phyloP scores from a whole-genome alignment of 2,888 invertebrate genomes.

The Arenicola marina region DNA sequence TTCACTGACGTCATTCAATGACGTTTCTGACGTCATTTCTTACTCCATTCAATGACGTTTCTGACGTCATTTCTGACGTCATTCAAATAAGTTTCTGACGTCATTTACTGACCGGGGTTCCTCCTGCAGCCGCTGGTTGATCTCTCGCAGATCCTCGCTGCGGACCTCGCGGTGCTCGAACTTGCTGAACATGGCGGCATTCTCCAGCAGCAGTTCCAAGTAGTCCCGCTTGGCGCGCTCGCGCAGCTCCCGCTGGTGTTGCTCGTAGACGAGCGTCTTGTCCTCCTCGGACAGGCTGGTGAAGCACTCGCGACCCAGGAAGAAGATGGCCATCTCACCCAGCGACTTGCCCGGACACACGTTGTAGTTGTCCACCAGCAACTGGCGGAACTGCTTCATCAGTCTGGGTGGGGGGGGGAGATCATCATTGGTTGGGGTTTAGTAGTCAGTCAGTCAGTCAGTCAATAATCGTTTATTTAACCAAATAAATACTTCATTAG shows the following conservation, averaged over 20 bases:
- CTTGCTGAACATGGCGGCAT: slow-evolving; percentile 90
- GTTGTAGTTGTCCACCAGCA: slow-evolving; percentile 90
- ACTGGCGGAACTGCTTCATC: slow-evolving; percentile 90
- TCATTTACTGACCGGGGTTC: slow-evolving; percentile 80
- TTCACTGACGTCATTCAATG: too few species aligned
- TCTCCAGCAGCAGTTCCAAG: slow-evolving; percentile 88
- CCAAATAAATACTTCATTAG: too few species aligned
- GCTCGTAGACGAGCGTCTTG: slow-evolving; percentile 89
- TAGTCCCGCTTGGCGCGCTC: slow-evolving; percentile 88
- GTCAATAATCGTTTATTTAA: too few species aligned
- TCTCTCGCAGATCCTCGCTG: slow-evolving; percentile 91
- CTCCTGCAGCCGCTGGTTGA: slow-evolving; percentile 87
- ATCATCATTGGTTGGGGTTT: too few species aligned
- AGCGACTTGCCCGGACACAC: slow-evolving; percentile 94
- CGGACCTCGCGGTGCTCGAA: slow-evolving; percentile 90
- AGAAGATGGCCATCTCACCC: slow-evolving; percentile 80
- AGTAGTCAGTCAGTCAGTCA: too few species aligned
- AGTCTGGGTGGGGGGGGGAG: too few species aligned
- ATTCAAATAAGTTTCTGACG: too few species aligned
- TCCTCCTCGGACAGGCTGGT: slow-evolving; percentile 88
- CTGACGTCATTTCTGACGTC: too few species aligned
- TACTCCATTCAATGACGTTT: too few species aligned
- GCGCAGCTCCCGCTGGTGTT: slow-evolving; percentile 72
- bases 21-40: too few species aligned
- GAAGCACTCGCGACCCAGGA: slow-evolving; percentile 93